Base-by-base conservation (phyloP, 2,113 vertebrate species). In the Gobius niger region DNA sequence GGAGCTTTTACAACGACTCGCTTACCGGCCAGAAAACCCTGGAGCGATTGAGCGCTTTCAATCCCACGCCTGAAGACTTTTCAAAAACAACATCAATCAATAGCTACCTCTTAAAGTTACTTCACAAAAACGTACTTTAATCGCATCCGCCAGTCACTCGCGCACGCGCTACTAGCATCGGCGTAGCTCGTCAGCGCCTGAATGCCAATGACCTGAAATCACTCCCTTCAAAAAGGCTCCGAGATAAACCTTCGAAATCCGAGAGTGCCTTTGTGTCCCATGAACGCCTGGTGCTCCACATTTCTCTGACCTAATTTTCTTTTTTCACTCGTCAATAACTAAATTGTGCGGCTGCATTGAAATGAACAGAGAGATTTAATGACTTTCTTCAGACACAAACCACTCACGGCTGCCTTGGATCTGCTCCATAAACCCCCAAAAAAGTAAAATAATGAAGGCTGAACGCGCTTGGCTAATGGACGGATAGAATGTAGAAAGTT, bases 181-280 rank as follows among this genome's bases (percentile, higher is more conserved):
- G 73, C 72, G 77, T 65, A 73, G 81, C 72, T 83, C 70, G 73
- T 82, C 74, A 67, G 76, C n/a, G 76, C 71, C 53, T 79, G 75
- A 87, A 87, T 85, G 82, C 80, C 82, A 86, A 82, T 76, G 76
- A 85, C 82, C 82, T 80, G 74, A 63, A 83, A 78, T 75, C 60
- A 51, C 69, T 47, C 59, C 82, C 83, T 88, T 84, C 80, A 82
- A 85, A 84, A 75, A 24, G 68, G 65, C 76, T 68, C 67, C 44
- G 73, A 73, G 73, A 80, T 87, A 82, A 86, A 82, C 77, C 84
- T 67, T 49, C 67, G 69, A 75, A 78, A 73, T 78, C 67, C 71
- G 83, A 84, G 62, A 68, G 47, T 12, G 72, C 68, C 73, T 85
- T 77, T 81, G 70, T 80, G 70, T 87, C 75, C 64, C 42, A 62